phyloP scores from a whole-genome alignment of 2,797 vertebrate genomes.

The Coilia nasus region DNA sequence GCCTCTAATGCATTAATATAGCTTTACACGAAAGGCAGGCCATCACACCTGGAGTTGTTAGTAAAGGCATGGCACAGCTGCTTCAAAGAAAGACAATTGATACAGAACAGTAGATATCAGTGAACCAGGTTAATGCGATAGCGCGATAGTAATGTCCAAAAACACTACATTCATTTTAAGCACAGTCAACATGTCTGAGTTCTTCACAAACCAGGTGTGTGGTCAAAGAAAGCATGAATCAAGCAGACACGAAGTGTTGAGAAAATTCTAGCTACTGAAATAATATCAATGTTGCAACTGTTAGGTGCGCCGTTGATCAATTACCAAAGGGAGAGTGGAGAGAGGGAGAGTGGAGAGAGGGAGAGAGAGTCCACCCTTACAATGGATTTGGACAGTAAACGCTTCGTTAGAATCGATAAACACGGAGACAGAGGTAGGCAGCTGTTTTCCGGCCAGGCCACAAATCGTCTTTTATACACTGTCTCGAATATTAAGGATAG shows the following conservation, averaged over 20 bases:
- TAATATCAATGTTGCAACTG: background rate
- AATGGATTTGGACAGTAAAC: conserved; percentile 42
- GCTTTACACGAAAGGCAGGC: background rate
- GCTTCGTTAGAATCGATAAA: conserved; percentile 42
- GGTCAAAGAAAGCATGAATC: background rate
- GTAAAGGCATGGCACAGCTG: background rate
- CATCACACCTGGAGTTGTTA: background rate
- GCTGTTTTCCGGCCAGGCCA: conserved; percentile 41
- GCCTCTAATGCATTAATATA: background rate
- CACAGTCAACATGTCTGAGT: background rate
- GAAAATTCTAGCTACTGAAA: background rate
- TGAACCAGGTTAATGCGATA: background rate
- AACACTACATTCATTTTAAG: background rate
- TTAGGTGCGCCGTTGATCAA: conserved; percentile 19
- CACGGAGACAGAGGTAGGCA: conserved; percentile 27
- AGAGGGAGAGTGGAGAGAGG: conserved; percentile 40
- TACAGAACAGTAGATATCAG: background rate
- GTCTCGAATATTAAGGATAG: conserved; percentile 32
- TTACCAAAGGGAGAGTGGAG: conserved; percentile 22
- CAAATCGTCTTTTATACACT: conserved; percentile 41
- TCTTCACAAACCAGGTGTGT: background rate
- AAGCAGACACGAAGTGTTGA: background rate
- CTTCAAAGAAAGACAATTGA: background rate
- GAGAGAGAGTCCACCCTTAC: conserved; percentile 35
- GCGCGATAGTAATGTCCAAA: background rate